Evolutionary conservation across 2,797 vertebrate genomes (phyloP), one percentile per base, ranked within the genome.

Genomic region (Mormyrus hasselquistii): DNA sequence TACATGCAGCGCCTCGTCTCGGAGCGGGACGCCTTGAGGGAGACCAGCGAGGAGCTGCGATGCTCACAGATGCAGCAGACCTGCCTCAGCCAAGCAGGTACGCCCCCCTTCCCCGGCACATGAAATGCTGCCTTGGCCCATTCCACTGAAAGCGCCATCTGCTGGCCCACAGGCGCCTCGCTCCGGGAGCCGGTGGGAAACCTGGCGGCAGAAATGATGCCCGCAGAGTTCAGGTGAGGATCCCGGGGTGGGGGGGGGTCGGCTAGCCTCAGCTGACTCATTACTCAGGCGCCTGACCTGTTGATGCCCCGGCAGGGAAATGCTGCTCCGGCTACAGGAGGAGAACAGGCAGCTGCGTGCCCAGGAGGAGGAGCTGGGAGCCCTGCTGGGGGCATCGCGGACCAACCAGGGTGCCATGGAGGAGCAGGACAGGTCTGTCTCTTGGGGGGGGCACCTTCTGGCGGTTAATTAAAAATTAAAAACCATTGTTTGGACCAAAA

Each of bases 191-290:
- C 92, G 0, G 91, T 95, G 14, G 97, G 96, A 85, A 98, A 96
- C 92, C 94, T 98, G 34, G 97, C 97, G 2, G 96, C 97, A 0
- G 97, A 98, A 92, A 98, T 98, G 86, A 94, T 98, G 91, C 97
- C 97, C 1, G 94, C 97, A 0, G 98, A 98, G 93, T 95, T 98
- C 89, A 97, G 94, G 98, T 98, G 93, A 19, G 94, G 92, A 41
- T 16, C 16, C 4, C 41, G 10, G 1, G 2, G 29, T 3, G 12
- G 12, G 53, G 50, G 53, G 25, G 22, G 29, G 29, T 34, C 22
- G 19, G 59, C 6, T 22, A 10, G n/a, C 83, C 50, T n/a, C 83
- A 6, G n/a, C 84, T 55, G 19, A 44, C n/a, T 83, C 2, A 7
- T n/a, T 83, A 83, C 79, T 49, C 79, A 49, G 79, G 44, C 44